Evolutionary conservation across 2,113 vertebrate genomes (phyloP), one percentile per base, ranked within the genome.

Genomic region (Acinonyx jubatus): DNA sequence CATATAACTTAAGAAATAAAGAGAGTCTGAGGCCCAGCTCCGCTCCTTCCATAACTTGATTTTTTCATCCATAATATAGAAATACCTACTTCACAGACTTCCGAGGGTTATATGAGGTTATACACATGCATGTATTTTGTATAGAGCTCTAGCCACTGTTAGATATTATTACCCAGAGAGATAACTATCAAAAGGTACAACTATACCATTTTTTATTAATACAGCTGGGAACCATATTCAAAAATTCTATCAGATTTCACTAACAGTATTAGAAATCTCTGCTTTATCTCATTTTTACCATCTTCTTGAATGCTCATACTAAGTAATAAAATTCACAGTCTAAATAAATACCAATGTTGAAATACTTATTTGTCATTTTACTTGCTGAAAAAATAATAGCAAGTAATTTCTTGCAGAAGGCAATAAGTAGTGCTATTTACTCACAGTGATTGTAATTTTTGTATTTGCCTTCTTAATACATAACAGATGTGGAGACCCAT

Each of bases 401-500:
- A 96, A 98, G 93, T 96, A 95, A 78, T 96, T 94, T 94, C 78
- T 96, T 97, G 95, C 57, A 96, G 94, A 94, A 98, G 97, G 93
- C 88, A 97, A 57, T 89, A 96, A 90, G 69, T 92, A 96, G 80
- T 84, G 66, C 68, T 98, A 94, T 98, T 98, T 98, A 98, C 96
- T 91, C 81, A 10, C 81, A 97, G 96, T 87, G 97, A 97, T 89
- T 98, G 89, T 63, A 89, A 96, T 95, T 97, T 97, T 93, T 91
- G 50, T 95, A 89, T 98, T 98, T 98, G 97, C 97, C 97, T 96
- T 96, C 91, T 73, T 99, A 98, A 99, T 96, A 71, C 31, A 69
- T 96, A 57, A 79, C 98, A 99, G 98, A 98, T 98, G 98, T 98
- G 93, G 89, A 94, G 96, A 98, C 84, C 89, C 95, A 97, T 45